Conservation (phyloP, 2,888 invertebrate genomes). For the Brachycybe producta region DNA sequence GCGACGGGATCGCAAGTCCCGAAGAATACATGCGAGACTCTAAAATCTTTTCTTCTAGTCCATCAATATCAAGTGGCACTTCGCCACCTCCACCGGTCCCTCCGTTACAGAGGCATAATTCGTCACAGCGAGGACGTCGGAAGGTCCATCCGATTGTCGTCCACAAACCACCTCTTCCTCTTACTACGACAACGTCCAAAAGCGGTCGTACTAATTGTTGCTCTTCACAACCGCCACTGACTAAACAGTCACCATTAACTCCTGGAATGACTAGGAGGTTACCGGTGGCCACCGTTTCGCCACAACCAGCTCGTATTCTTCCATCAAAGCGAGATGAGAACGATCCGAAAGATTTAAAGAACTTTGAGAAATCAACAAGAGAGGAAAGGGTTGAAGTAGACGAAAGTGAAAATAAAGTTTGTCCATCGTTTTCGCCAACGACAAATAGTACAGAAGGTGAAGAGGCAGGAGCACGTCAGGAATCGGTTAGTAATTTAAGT, state of each 20-base stretch:
- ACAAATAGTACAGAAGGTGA: too few species aligned
- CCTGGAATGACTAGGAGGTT: conserved; percentile 5
- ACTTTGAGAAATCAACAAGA: not conserved
- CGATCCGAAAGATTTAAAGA: not conserved
- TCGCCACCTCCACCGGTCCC: too few species aligned
- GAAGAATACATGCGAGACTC: conserved; percentile 16
- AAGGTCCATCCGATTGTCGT: not conserved
- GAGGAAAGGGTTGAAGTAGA: not conserved
- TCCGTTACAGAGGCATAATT: not conserved
- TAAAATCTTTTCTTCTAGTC: conserved; percentile 5
- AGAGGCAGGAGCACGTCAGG: not conserved
- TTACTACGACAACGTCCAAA: not conserved
- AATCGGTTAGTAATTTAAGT: not conserved
- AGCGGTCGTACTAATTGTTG: not conserved
- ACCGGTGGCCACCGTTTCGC: conserved; percentile 21
- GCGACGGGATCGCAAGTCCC: conserved; percentile 3
- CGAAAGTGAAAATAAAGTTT: not conserved
- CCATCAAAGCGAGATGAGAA: not conserved
- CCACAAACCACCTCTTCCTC: not conserved
- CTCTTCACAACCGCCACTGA: not conserved
- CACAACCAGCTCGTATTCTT: conserved; percentile 17
- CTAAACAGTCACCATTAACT: conserved; percentile 8
- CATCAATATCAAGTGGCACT: not conserved
- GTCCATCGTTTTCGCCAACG: not conserved
- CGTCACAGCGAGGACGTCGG: not conserved